Evolutionary conservation across 2,888 invertebrate species (phyloP).

Genomic region (Eupithecia subfuscata): DNA sequence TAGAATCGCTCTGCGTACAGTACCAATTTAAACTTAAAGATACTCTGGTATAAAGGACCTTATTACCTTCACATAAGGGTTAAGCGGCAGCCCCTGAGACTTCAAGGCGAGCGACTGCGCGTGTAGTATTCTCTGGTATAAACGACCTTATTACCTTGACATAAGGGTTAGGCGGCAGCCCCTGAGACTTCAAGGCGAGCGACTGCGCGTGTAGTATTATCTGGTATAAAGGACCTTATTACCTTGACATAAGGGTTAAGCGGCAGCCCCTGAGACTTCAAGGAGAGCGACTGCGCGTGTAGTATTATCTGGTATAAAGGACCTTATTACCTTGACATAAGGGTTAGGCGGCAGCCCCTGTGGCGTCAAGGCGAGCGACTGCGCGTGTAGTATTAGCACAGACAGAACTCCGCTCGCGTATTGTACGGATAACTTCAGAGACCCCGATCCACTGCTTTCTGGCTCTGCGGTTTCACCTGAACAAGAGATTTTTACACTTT

Average conservation of each 20-base stretch:
- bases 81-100: constrained; percentile 92
- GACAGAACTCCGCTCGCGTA: constrained; percentile 78
- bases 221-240: constrained; percentile 13
- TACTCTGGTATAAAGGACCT: background rate
- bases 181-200: constrained; percentile 90
- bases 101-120: constrained; percentile 93
- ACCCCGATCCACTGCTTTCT: constrained; percentile 72
- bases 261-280: constrained; percentile 91
- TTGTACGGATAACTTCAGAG: constrained; percentile 78
- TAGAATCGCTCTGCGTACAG: too few relatives aligned
- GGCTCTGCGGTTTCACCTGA: constrained; percentile 63
- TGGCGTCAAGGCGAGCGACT: constrained; percentile 91
- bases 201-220: constrained; percentile 93
- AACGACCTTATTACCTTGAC: constrained; percentile 82
- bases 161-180: constrained; percentile 94
- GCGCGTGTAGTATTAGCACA: constrained; percentile 90
- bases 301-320: background rate
- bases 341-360: constrained; percentile 94
- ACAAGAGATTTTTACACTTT: background rate
- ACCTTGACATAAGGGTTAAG: constrained; percentile 96
- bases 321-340: constrained; percentile 89
- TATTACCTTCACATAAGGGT: constrained; percentile 92
- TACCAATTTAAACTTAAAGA: too few relatives aligned
- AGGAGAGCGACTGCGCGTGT: constrained; percentile 94
- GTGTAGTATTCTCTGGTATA: constrained; percentile 74